These are phyloP conservation scores for Marasmarcha lunaedactyla DNA, from an alignment of 2,888 invertebrate genomes.

Conservation along the genomic window DNA sequence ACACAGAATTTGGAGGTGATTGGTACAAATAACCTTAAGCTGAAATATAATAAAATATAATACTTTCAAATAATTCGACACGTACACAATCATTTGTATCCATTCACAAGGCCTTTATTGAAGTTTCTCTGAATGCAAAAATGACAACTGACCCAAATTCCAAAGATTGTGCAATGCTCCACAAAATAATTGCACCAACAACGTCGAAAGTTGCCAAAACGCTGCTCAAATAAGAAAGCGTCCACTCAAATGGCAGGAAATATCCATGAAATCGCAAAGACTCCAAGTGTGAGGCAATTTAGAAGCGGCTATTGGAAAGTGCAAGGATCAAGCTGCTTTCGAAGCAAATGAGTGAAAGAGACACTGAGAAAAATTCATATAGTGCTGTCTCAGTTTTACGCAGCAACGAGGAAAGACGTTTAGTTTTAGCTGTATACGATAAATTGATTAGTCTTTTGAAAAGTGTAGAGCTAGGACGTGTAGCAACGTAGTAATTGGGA, in stretches of 20 bases:
- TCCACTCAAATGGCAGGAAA: conserved; percentile 1
- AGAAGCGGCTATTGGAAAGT: neutral
- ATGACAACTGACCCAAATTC: neutral
- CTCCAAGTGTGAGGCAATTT: neutral
- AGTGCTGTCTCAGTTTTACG: neutral
- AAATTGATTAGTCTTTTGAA: conserved; percentile 21
- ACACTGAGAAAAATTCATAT: neutral
- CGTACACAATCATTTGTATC: too few species aligned
- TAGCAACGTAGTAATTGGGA: conserved; percentile 14
- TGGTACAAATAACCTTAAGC: too few species aligned
- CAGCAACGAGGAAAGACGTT: neutral
- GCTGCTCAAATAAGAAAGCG: neutral
- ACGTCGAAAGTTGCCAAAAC: neutral
- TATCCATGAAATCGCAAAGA: neutral
- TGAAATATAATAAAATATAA: too few species aligned
- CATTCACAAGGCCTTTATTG: too few species aligned
- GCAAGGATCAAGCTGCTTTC: neutral
- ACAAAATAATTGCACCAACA: neutral
- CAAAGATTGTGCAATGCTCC: too few species aligned
- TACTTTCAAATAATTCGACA: too few species aligned
- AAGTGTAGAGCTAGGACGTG: conserved; percentile 11
- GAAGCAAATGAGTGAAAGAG: neutral
- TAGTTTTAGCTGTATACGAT: conserved; percentile 2
- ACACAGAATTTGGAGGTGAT: too few species aligned
- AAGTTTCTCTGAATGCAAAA: too few species aligned